Evolutionary conservation across 2,888 invertebrate species (phyloP).

Genomic region (Drosophila niveifrons): DNA sequence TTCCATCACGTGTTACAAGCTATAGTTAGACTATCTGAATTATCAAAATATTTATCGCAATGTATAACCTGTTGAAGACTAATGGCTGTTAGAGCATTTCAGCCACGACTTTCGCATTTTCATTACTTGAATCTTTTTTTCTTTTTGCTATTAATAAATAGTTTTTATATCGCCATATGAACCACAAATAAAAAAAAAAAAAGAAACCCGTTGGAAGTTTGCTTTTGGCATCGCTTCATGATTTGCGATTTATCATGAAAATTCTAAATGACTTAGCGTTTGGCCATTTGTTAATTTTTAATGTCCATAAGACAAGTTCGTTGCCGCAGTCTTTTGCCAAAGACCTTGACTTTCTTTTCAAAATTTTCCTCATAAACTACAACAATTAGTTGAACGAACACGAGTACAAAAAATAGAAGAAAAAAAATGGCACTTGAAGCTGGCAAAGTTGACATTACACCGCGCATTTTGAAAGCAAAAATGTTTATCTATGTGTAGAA

Average conservation of each 20-base stretch:
- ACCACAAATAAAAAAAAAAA: slow-evolving; percentile 14
- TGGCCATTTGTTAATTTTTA: slow-evolving; percentile 58
- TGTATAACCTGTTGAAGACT: not conserved
- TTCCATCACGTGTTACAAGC: not conserved
- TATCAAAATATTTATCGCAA: not conserved
- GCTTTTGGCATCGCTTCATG: slow-evolving; percentile 38
- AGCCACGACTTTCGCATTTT: slow-evolving; percentile 26
- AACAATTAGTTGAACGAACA: slow-evolving; percentile 67
- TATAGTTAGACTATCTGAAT: no score
- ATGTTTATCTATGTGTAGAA: slow-evolving; percentile 67
- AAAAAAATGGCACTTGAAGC: slow-evolving; percentile 25
- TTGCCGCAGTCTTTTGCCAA: slow-evolving; percentile 40
- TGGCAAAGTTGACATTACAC: slow-evolving; percentile 61
- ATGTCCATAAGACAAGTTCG: slow-evolving; percentile 51
- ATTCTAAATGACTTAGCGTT: slow-evolving; percentile 74
- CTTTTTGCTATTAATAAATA: slow-evolving; percentile 62
- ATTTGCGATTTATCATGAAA: slow-evolving; percentile 65
- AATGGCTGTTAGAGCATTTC: slow-evolving; percentile 11
- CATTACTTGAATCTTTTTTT: slow-evolving; percentile 26
- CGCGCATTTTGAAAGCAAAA: slow-evolving; percentile 66
- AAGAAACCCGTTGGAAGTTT: slow-evolving; percentile 44
- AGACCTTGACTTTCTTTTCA: slow-evolving; percentile 80
- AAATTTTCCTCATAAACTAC: slow-evolving; percentile 51
- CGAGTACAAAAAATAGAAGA: slow-evolving; percentile 31
- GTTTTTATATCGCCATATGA: slow-evolving; percentile 41